These are phyloP conservation scores for Nipponia nippon DNA, from an alignment of 2,113 vertebrate species.

Conservation along the genomic window DNA sequence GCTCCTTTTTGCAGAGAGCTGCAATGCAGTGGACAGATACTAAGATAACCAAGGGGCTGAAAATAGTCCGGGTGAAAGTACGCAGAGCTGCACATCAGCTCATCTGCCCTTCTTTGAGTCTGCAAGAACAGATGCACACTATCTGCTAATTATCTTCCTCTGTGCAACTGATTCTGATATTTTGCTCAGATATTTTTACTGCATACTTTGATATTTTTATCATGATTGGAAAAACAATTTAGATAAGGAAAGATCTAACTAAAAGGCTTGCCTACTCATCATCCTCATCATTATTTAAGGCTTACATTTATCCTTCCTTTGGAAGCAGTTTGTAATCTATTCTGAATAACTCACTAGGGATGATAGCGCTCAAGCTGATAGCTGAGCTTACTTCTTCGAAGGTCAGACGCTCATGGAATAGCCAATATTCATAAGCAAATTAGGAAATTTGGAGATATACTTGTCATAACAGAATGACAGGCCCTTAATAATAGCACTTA, in stretches of 20 bases:
- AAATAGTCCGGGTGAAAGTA: conserved; percentile 51
- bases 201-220: conserved; percentile 58
- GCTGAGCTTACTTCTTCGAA: neutral
- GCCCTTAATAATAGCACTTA: neutral
- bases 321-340: conserved; percentile 30
- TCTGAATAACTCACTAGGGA: neutral
- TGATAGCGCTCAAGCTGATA: neutral
- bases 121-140: conserved; percentile 17
- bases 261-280: conserved; percentile 43
- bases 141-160: conserved; percentile 52
- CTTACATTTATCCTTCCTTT: conserved; percentile 45
- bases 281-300: conserved; percentile 47
- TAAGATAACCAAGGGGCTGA: neutral
- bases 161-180: neutral
- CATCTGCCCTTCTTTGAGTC: neutral
- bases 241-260: conserved; percentile 49
- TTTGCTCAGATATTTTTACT: conserved; percentile 52
- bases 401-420: neutral
- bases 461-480: neutral
- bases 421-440: neutral
- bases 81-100: conserved; percentile 15
- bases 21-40: conserved; percentile 20
- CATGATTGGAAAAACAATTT: conserved; percentile 45
- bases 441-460: neutral
- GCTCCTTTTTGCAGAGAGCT: neutral